These are phyloP conservation scores for Arvicanthis niloticus DNA, from an alignment of 2,113 vertebrate genomes.

Conservation along the genomic window DNA sequence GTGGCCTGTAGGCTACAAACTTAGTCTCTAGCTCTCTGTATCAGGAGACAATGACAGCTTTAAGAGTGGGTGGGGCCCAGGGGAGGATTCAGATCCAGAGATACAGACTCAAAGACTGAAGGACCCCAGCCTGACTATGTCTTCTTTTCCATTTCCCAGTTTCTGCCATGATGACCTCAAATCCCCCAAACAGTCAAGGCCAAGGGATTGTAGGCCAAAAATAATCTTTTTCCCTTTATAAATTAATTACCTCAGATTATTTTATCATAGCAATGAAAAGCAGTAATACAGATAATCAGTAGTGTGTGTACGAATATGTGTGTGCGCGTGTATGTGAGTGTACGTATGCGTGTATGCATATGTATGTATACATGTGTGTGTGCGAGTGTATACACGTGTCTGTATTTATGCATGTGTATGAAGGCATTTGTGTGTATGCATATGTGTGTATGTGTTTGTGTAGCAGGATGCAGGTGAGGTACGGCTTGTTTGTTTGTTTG, in stretches of 20 bases:
- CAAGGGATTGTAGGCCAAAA: not conserved
- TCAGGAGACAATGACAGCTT: not conserved
- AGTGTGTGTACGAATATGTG: not conserved
- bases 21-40: not conserved
- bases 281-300: not conserved
- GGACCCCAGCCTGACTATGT: not conserved
- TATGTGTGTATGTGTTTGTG: not conserved
- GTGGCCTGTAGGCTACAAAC: not conserved
- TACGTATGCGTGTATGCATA: not conserved
- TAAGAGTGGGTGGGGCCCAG: not conserved
- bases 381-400: not conserved
- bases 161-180: not conserved
- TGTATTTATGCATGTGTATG: too few species aligned
- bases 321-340: not conserved
- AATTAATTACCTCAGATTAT: not conserved
- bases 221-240: not conserved
- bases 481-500: conserved; percentile 39
- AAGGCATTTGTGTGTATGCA: not conserved
- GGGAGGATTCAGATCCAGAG: too few species aligned
- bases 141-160: not conserved
- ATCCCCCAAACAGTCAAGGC: not conserved
- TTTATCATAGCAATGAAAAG: not conserved
- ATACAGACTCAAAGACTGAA: not conserved
- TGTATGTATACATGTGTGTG: not conserved
- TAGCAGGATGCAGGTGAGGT: not conserved